Conservation (phyloP, 2,888 invertebrate species). For the Nectonema munidae region DNA sequence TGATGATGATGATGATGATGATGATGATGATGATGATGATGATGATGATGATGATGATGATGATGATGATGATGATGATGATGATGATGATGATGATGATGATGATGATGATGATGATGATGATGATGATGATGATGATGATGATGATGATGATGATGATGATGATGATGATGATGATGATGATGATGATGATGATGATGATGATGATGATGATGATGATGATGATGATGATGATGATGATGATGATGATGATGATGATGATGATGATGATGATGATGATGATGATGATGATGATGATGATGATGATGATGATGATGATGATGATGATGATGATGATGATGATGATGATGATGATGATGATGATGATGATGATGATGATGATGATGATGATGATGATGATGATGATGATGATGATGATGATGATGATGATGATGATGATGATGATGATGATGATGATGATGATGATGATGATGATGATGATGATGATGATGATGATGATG, state of each 20-base stretch:
- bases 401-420: conserved; percentile 5
- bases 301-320: conserved; percentile 11
- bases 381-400: conserved; percentile 5
- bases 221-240: conserved; percentile 9
- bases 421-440: conserved; percentile 5
- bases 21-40: conserved; percentile 9
- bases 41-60: conserved; percentile 10
- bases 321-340: conserved; percentile 2
- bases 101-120: conserved; percentile 10
- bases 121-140: conserved; percentile 10
- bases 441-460: conserved; percentile 5
- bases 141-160: conserved; percentile 6
- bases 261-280: conserved; percentile 9
- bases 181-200: conserved; percentile 9
- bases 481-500: conserved; percentile 5
- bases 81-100: conserved; percentile 10
- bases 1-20: conserved; percentile 10
- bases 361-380: conserved; percentile 7
- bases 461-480: conserved; percentile 5
- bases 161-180: conserved; percentile 10
- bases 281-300: conserved; percentile 11
- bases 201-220: conserved; percentile 10
- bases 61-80: conserved; percentile 9
- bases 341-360: conserved; percentile 12
- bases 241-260: conserved; percentile 9